These are phyloP conservation scores for Lycodopsis pacificus DNA, from an alignment of 2,797 vertebrate genomes.

Conservation along the genomic window DNA sequence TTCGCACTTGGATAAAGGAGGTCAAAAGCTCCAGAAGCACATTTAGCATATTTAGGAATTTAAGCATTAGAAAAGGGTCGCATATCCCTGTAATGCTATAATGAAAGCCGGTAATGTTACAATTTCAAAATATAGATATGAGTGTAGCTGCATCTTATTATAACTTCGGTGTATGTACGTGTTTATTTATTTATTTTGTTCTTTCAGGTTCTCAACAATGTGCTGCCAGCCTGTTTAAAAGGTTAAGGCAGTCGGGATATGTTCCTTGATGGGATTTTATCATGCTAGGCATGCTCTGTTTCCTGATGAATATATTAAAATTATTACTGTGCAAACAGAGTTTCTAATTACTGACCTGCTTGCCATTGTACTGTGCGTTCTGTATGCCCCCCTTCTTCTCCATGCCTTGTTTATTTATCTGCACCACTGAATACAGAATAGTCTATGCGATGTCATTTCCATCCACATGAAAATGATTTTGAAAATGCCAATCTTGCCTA, in stretches of 20 bases:
- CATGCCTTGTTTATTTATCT: constrained; percentile 91
- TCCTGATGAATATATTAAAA: constrained; percentile 94
- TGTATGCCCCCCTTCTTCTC: constrained; percentile 82
- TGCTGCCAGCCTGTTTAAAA: constrained; percentile 84
- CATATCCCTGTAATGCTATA: constrained; percentile 40
- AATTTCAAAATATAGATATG: constrained; percentile 47
- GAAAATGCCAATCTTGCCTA: constrained; percentile 89
- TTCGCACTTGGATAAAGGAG: constrained; percentile 44
- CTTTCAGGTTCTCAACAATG: constrained; percentile 79
- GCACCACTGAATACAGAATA: constrained; percentile 90
- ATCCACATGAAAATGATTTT: constrained; percentile 89
- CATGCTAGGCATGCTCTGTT: constrained; percentile 87
- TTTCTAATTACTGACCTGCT: constrained; percentile 93
- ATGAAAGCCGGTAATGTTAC: constrained; percentile 41
- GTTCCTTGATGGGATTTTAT: constrained; percentile 90
- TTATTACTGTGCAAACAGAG: constrained; percentile 93
- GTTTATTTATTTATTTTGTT: constrained; percentile 63
- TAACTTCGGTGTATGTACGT: constrained; percentile 63
- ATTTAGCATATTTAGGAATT: constrained; percentile 39
- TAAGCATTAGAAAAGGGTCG: constrained; percentile 43
- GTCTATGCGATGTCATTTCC: constrained; percentile 89
- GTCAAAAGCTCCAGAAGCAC: constrained; percentile 39
- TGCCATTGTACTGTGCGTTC: constrained; percentile 90
- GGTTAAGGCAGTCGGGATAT: constrained; percentile 86
- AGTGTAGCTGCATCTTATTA: constrained; percentile 55